Base-by-base conservation (phyloP, 92 coral and sea anemone genomes). In the Porites evermanni region DNA sequence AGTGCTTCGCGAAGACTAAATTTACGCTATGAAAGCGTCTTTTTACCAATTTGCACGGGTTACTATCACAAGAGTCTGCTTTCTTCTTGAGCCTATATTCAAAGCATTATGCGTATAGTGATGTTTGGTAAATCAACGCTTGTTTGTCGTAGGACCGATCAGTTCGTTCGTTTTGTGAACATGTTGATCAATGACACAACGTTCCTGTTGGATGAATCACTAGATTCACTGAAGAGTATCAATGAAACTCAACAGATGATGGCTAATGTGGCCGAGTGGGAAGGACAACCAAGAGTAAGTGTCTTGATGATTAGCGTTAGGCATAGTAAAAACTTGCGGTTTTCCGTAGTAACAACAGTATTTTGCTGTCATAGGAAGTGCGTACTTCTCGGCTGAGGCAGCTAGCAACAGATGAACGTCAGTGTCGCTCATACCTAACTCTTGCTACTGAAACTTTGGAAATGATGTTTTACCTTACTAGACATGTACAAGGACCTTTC, bases 191-290 rank as follows among this genome's bases (percentile, higher is more conserved):
- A 95, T 53, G 99, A 95, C 80, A 95, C 98, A 1, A 96, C 98
- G 1, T 96, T 96, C 68, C 89, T 96, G 68, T 75, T 97, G 91
- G 99, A 97, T 78, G 99, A 97, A 79, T 95, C 99, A 2, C 78
- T 97, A 76, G 95, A 97, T 79, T 95, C 98, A 32, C 85, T 97
- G 19, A 97, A 95, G 89, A 89, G 97, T 65, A 97, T 97, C 89
- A 97, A 97, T 75, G 99, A 97, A 81, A 97, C 95, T 5, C 99
- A 97, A 72, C 99, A 95, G 92, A 53, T 97, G 93, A 97, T 97
- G 98, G 89, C 93, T 20, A 97, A 88, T 74, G 81, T 74, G 1
- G 67, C 91, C 9, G 98, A 97, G 88, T 97, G 99, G 99, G 99
- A 95, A 64, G 95, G 91, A 19, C 84, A 90, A 38, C 70, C 98